Conservation (phyloP, 2,888 invertebrate genomes). For the Elysia crispata region DNA sequence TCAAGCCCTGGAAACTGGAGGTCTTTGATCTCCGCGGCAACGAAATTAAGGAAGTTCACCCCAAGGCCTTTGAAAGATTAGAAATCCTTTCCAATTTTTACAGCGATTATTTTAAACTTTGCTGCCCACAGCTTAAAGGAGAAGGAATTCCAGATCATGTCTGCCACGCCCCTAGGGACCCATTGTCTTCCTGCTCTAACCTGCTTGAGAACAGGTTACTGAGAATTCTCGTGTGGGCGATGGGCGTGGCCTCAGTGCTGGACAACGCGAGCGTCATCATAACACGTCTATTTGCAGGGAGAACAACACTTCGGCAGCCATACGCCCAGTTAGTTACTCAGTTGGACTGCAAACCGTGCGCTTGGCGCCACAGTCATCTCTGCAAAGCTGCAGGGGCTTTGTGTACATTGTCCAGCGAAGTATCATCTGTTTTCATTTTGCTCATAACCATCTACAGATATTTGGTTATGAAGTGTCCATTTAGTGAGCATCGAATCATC, state of each 20-base stretch:
- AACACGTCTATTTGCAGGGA: slow-evolving; percentile 55
- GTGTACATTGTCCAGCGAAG: slow-evolving; percentile 74
- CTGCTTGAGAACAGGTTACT: slow-evolving; percentile 46
- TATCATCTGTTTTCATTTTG: slow-evolving; percentile 77
- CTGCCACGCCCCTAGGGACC: slow-evolving; percentile 25
- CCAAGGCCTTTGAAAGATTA: slow-evolving; percentile 10
- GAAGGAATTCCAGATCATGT: not conserved
- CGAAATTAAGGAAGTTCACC: not conserved
- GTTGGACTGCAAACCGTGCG: slow-evolving; percentile 59
- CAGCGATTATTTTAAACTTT: slow-evolving; percentile 37
- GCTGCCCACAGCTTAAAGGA: slow-evolving; percentile 45
- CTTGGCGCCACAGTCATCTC: slow-evolving; percentile 72
- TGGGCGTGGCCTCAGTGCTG: slow-evolving; percentile 54
- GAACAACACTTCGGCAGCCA: slow-evolving; percentile 50
- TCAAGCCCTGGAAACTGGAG: not conserved
- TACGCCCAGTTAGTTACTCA: slow-evolving; percentile 67
- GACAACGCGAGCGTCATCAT: slow-evolving; percentile 56
- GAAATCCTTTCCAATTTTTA: not conserved
- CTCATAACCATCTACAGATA: slow-evolving; percentile 83
- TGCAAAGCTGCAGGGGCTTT: slow-evolving; percentile 77
- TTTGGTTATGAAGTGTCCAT: slow-evolving; percentile 81
- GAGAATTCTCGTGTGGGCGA: slow-evolving; percentile 55
- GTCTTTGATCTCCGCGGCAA: slow-evolving; percentile 13
- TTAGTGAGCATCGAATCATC: slow-evolving; percentile 64
- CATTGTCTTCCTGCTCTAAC: slow-evolving; percentile 35